phyloP scores from a whole-genome alignment of 2,113 vertebrate genomes.

The Otus sunia region DNA sequence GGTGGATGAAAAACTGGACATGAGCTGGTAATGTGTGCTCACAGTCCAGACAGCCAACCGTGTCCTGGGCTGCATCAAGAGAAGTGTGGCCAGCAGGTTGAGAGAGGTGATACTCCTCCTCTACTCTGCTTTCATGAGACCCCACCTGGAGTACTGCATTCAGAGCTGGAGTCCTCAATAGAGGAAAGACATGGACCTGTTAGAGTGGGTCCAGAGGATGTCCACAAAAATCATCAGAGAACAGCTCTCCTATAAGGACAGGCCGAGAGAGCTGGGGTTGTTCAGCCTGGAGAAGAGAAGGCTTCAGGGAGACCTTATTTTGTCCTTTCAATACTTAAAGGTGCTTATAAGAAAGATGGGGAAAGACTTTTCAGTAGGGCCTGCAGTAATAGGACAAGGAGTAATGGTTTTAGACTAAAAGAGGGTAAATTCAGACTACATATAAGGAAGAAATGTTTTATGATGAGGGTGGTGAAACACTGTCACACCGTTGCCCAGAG shows the following conservation, averaged over 20 bases:
- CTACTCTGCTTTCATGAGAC: background rate
- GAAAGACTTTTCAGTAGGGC: too few species aligned
- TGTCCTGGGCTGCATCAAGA: too few species aligned
- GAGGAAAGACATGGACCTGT: too few species aligned
- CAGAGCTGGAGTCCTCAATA: too few species aligned
- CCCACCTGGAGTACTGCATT: background rate
- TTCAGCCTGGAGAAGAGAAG: background rate
- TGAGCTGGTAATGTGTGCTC: too few species aligned
- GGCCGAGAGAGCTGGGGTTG: too few species aligned
- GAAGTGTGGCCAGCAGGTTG: background rate
- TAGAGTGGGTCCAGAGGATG: too few species aligned
- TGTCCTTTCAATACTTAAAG: background rate
- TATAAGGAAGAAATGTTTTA: background rate
- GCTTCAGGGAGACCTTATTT: background rate
- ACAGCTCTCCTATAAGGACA: background rate
- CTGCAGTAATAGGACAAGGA: background rate
- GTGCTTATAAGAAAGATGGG: background rate
- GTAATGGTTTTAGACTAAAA: background rate
- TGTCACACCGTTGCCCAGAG: background rate
- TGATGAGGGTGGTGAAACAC: background rate
- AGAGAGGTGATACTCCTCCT: background rate
- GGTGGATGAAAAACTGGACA: background rate
- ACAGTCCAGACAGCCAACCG: background rate
- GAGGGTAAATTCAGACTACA: background rate
- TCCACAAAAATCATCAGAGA: too few species aligned